Base-by-base conservation (phyloP, 1,140 invertebrate species). In the Pemphigus obesinymphae region DNA sequence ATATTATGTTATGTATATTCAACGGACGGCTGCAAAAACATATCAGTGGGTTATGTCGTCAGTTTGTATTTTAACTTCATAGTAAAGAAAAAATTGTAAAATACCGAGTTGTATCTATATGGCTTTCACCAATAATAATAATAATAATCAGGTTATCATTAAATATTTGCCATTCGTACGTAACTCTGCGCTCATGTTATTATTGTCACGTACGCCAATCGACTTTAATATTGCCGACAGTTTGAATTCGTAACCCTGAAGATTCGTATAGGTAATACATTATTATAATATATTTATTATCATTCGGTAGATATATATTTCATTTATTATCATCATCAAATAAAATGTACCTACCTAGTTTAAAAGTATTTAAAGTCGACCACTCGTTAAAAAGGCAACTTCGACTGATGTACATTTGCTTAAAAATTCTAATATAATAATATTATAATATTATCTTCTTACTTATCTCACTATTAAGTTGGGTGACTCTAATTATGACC, bases 61-160 rank as follows among this genome's bases (percentile, higher is more conserved):
- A 23, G 37, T 43, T 43, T 17, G 20, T 37, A 5, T 4, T n/a
- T 15, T 45, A 45, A 4, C 43, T 48, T 17, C n/a, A 10, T 5
- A 3, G 23, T 29, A 26, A 70, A 70, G n/a, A 70, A n/a, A n/a
- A n/a, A n/a, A n/a, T n/a, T n/a, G n/a, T n/a, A n/a, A 40, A 37
- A 40, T 13, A 17, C 13, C 43, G 2, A 48, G 11, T 48, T 29
- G 43, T 29, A n/a, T 20, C 1, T 5, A 43, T 31, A 48, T 31
- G 26, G 70, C 43, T 73, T 73, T 73, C 70, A 73, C 70, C 43
- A 20, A 50, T 48, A 73, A 1, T 45, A 45, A 11, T 45, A 45
- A 45, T 11, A n/a, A 70, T 50, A 50, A 73, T 73, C 70, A 45
- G 70, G 70, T 73, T 50, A 50, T 50, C 70, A 29, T 73, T 48